Conservation (phyloP, 1,140 invertebrate species). For the Charaxes varanes region DNA sequence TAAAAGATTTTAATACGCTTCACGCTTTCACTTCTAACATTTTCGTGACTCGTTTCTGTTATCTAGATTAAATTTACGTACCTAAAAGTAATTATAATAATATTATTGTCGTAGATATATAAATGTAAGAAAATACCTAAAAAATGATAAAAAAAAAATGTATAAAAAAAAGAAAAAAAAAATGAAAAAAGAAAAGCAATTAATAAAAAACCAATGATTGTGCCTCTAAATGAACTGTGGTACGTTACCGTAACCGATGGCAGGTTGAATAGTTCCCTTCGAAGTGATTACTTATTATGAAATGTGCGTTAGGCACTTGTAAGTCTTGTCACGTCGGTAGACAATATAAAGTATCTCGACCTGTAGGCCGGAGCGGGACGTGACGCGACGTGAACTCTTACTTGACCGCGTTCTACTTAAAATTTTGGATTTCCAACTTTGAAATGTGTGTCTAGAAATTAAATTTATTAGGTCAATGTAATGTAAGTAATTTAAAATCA, state of each 20-base stretch:
- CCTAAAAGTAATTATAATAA: conserved; percentile 72
- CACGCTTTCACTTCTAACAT: conserved; percentile 68
- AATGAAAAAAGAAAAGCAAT: conserved; percentile 61
- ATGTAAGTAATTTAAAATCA: too few relatives aligned
- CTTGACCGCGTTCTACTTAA: too few relatives aligned
- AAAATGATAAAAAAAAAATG: conserved; percentile 39
- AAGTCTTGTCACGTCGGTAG: conserved; percentile 33
- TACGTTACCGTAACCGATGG: conserved; percentile 71
- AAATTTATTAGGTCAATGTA: too few relatives aligned
- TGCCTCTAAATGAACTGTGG: conserved; percentile 74
- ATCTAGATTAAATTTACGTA: conserved; percentile 73
- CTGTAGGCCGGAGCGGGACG: too few relatives aligned
- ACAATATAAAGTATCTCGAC: conserved; percentile 57
- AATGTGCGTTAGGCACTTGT: conserved; percentile 51
- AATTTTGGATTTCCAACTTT: too few relatives aligned
- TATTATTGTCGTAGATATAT: conserved; percentile 61
- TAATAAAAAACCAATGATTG: conserved; percentile 73
- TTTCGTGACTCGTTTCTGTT: conserved; percentile 70
- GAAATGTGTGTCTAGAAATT: too few relatives aligned
- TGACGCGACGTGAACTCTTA: too few relatives aligned
- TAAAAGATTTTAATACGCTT: conserved; percentile 71
- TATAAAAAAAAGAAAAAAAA: conserved; percentile 45
- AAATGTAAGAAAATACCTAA: conserved; percentile 54
- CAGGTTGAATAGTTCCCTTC: conserved; percentile 58
- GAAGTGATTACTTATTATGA: conserved; percentile 44